Conservation (phyloP, 2,888 invertebrate species). For the Meloe dianella region DNA sequence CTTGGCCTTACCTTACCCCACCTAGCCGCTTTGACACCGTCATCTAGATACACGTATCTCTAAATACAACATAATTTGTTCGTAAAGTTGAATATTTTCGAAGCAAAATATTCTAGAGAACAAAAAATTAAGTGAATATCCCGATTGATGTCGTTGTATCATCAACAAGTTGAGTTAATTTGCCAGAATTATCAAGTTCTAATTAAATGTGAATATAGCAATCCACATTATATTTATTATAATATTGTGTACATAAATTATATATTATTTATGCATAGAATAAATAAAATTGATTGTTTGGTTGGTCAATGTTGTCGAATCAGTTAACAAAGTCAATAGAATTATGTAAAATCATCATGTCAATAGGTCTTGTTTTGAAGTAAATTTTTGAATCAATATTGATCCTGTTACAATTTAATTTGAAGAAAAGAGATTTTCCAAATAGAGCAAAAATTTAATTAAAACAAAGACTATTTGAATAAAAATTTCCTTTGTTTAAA, state of each 20-base stretch:
- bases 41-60: constrained; percentile 16
- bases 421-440: neutral
- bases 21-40: constrained; percentile 17
- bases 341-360: constrained; percentile 16
- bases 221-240: constrained; percentile 1
- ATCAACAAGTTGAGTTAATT: neutral
- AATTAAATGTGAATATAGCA: neutral
- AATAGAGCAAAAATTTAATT: neutral
- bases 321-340: constrained; percentile 15
- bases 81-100: constrained; percentile 9
- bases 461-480: neutral
- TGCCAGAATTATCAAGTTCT: neutral
- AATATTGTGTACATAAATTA: constrained; percentile 14
- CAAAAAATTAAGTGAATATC: neutral
- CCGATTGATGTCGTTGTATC: neutral
- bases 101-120: neutral
- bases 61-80: constrained; percentile 25
- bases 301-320: constrained; percentile 15
- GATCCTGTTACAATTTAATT: constrained; percentile 1
- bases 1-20: constrained; percentile 21
- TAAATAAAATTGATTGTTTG: constrained; percentile 14
- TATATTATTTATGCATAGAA: constrained; percentile 10
- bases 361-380: constrained; percentile 9
- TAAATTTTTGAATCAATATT: constrained; percentile 4
- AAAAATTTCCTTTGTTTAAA: no score